Percentiles rank a stretch among this genome's conserved stretches.
Conservation (phyloP, 2,113 vertebrate species). For the Alligator sinensis region DNA sequence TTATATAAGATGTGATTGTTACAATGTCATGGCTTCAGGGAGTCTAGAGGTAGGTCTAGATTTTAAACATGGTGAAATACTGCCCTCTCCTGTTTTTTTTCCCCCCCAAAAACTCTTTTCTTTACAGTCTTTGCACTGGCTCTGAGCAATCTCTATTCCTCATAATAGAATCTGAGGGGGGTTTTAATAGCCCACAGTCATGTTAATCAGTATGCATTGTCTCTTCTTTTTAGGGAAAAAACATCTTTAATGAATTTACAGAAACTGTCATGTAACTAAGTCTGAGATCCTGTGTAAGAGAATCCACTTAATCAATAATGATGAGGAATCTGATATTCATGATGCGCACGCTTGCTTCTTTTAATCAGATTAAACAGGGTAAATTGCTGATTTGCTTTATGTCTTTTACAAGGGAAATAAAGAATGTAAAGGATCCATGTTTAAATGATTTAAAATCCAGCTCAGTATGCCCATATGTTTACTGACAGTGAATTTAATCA, state of each 20-base stretch:
- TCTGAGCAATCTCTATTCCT: background rate
- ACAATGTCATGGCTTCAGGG: background rate
- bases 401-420: accelerated
- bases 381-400: background rate
- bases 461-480: background rate
- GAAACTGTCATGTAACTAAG: background rate
- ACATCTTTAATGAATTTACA: background rate
- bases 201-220: background rate
- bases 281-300: accelerated
- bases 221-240: no score
- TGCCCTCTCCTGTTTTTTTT: slow-evolving; percentile 73
- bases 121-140: accelerated
- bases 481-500: accelerated
- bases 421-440: background rate
- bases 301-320: background rate
- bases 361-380: background rate
- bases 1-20: slow-evolving; percentile 23
- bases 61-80: slow-evolving; percentile 41
- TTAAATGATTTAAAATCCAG: background rate
- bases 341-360: background rate
- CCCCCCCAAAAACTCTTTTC: background rate
- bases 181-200: background rate
- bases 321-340: accelerated
- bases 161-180: background rate
- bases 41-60: background rate